Percentiles rank a stretch among this genome's conserved stretches.
These are phyloP conservation scores for Melanchra persicariae DNA, from an alignment of 2,888 invertebrate species.

Conservation along the genomic window DNA sequence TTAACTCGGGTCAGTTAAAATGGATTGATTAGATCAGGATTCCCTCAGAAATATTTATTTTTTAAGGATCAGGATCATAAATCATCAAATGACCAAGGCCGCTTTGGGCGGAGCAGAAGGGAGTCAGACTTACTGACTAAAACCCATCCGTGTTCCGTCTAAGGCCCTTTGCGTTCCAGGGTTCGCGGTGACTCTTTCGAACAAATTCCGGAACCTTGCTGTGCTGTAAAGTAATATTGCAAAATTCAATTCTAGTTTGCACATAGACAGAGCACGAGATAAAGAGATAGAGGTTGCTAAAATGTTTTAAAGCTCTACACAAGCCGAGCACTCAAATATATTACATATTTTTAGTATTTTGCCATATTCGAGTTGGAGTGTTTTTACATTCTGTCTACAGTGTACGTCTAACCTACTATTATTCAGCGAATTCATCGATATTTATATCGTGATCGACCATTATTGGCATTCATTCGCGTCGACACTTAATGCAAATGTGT, in stretches of 20 bases:
- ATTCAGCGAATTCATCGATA: slow-evolving; percentile 39
- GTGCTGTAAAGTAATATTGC: background rate
- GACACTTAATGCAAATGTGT: slow-evolving; percentile 72
- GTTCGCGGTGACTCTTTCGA: no score
- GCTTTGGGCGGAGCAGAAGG: no score
- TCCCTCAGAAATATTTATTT: background rate
- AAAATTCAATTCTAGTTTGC: background rate
- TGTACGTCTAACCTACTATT: slow-evolving; percentile 36
- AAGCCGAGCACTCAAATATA: background rate
- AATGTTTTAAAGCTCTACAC: no score
- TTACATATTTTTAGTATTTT: background rate
- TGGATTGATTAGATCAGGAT: background rate
- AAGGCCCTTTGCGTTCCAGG: no score
- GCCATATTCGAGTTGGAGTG: slow-evolving; percentile 1
- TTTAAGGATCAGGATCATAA: no score
- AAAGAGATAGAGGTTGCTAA: no score
- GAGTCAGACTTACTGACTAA: no score
- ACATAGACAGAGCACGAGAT: no score
- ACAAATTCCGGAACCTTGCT: no score
- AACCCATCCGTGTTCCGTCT: no score
- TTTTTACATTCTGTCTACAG: slow-evolving; percentile 11
- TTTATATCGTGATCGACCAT: slow-evolving; percentile 48
- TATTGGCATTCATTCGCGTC: slow-evolving; percentile 65
- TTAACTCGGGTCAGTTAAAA: slow-evolving; percentile 3
- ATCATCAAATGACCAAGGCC: no score